phyloP scores from a whole-genome alignment of 2,888 invertebrate species.

The Drosophila antonietae region DNA sequence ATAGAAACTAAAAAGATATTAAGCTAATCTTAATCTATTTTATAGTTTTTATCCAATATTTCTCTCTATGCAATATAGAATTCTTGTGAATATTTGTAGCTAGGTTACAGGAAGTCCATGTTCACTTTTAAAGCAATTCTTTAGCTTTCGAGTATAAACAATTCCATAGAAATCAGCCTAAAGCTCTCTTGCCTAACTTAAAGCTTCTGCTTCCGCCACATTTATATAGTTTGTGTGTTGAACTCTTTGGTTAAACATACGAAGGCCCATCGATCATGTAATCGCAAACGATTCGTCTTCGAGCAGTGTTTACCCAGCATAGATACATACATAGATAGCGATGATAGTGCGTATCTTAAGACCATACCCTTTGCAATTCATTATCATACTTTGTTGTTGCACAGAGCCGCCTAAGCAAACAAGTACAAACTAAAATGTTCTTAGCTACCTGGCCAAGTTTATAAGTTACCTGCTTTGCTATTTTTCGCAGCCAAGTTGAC shows the following conservation, averaged over 20 bases:
- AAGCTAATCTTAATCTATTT: too few species aligned
- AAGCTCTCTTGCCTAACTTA: background rate
- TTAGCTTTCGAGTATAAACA: background rate
- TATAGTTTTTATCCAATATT: background rate
- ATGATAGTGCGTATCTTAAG: constrained; percentile 39
- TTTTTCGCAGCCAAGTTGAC: background rate
- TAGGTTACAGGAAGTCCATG: background rate
- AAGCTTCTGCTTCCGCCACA: constrained; percentile 1
- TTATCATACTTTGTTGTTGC: constrained; percentile 29
- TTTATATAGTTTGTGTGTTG: background rate
- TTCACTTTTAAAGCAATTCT: background rate
- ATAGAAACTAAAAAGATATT: too few species aligned
- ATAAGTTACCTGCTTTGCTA: constrained; percentile 21
- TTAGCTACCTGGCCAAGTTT: constrained; percentile 36
- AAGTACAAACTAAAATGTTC: background rate
- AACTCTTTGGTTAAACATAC: background rate
- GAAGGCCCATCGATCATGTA: constrained; percentile 41
- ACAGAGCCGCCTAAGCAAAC: constrained; percentile 19
- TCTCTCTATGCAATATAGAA: background rate
- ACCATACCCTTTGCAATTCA: constrained; percentile 44
- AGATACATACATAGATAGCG: constrained; percentile 23
- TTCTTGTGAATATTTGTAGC: background rate
- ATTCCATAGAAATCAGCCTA: background rate
- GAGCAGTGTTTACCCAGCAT: constrained; percentile 16
- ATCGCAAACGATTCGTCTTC: constrained; percentile 6